Base-by-base conservation (phyloP, 2,797 vertebrate species). In the Phoeniculus purpureus region DNA sequence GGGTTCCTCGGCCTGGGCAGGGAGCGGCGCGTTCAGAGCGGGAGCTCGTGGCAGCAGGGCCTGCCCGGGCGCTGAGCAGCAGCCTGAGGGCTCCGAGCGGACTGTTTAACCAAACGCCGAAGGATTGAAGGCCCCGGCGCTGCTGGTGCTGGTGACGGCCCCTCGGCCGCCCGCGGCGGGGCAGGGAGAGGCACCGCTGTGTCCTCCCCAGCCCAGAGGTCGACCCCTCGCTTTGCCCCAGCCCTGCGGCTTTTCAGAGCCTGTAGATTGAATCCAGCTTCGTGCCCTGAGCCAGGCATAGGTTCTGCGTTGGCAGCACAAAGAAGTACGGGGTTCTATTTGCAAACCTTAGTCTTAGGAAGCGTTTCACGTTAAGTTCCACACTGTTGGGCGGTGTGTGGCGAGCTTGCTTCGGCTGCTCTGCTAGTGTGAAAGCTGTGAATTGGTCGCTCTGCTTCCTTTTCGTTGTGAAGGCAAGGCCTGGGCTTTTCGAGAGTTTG, bases 221-320 rank as follows among this genome's bases (percentile, higher is more conserved):
- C 32, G 1, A n/a, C 25, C 0, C 7, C 40, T 3, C 7, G 1
- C 2, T 0, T 6, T 15, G 32, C 2, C 31, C 16, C 32, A 1
- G 8, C 11, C 26, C 19, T 3, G 11, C 13, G 4, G 20, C 17
- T 60, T 16, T 18, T 19, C 6, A 25, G 55, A n/a, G 27, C 19
- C 55, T 55, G 16, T 3, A 4, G 3, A 0, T 3, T 40, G 23
- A 12, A 6, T 54, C 26, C 6, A 4, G 40, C 1, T 25, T 18
- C 7, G 14, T 3, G 31, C 9, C 0, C 32, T 55, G 20, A 17
- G 20, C 9, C 27, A 3, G 29, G 25, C 37, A 47, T 3, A 4
- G 18, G 11, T 8, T n/a, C 14, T 4, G 29, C 14, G 0, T 11
- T n/a, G 5, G 7, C 43, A 5, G 6, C 31, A 1, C 10, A 2